phyloP scores from a whole-genome alignment of 2,888 invertebrate species.

The Branchellion lobata region DNA sequence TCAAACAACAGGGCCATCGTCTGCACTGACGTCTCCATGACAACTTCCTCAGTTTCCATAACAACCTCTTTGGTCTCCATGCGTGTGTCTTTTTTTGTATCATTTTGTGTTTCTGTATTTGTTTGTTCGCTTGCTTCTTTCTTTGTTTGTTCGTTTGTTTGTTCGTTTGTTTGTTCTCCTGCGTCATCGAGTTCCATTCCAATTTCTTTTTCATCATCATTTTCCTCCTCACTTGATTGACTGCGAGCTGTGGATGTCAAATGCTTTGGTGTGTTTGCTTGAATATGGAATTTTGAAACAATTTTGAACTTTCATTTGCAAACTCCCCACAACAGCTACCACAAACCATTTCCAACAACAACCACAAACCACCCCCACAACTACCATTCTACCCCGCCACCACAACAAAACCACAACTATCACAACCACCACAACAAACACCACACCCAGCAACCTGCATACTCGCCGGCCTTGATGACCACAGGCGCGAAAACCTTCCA shows the following conservation, averaged over 20 bases:
- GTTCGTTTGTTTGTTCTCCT: neutral
- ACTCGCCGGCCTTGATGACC: constrained; percentile 62
- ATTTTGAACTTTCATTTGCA: too few species aligned
- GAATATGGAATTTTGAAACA: too few species aligned
- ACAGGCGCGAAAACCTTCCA: constrained; percentile 59
- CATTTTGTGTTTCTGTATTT: neutral
- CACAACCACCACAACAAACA: too few species aligned
- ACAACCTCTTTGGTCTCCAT: neutral
- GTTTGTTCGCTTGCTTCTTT: neutral
- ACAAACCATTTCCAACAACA: too few species aligned
- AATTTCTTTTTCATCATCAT: neutral
- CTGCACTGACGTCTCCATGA: neutral
- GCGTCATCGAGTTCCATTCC: neutral
- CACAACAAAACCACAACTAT: too few species aligned
- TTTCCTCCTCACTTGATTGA: neutral
- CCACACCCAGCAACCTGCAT: constrained; percentile 53
- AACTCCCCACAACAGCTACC: too few species aligned
- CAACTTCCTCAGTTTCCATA: neutral
- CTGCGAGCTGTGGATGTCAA: too few species aligned
- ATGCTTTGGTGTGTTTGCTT: too few species aligned
- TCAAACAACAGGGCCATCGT: neutral
- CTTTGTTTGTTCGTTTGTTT: too few species aligned
- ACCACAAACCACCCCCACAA: too few species aligned
- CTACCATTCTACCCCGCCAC: too few species aligned
- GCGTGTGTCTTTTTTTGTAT: too few species aligned